Percentiles rank a stretch among this genome's conserved stretches.
Conservation (phyloP, 1,140 invertebrate genomes). For the Metopolophium dirhodum region DNA sequence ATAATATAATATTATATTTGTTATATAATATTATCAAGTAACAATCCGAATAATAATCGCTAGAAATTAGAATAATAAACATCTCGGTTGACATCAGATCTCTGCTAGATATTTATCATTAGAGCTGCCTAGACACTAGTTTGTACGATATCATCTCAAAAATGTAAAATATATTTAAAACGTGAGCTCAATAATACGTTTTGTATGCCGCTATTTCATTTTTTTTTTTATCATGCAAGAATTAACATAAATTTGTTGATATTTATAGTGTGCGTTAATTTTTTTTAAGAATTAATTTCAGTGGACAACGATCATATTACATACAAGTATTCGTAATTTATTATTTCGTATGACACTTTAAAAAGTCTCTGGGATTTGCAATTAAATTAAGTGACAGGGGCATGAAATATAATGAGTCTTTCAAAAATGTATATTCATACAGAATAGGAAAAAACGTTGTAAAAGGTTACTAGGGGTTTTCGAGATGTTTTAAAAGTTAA, state of each 20-base stretch:
- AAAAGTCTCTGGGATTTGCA: neutral
- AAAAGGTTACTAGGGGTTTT: neutral
- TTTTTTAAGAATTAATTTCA: neutral
- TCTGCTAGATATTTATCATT: neutral
- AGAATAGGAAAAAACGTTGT: neutral
- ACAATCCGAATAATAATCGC: neutral
- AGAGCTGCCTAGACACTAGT: neutral
- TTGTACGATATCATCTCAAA: neutral
- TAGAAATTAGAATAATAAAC: neutral
- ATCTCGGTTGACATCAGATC: neutral
- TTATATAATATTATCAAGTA: neutral
- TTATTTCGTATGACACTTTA: neutral
- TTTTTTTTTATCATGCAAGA: neutral
- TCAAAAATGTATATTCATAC: neutral
- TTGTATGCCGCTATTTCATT: neutral
- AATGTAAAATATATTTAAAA: slow-evolving; percentile 4
- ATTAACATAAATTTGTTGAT: neutral
- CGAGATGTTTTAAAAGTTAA: neutral
- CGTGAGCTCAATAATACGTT: no score
- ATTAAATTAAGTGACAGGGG: neutral
- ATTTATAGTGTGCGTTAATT: neutral
- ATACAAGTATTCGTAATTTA: neutral
- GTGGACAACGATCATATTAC: neutral
- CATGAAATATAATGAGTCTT: neutral
- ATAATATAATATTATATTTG: neutral